phyloP scores from a whole-genome alignment of 2,888 invertebrate species.

The Macrosoma leucophasiata region DNA sequence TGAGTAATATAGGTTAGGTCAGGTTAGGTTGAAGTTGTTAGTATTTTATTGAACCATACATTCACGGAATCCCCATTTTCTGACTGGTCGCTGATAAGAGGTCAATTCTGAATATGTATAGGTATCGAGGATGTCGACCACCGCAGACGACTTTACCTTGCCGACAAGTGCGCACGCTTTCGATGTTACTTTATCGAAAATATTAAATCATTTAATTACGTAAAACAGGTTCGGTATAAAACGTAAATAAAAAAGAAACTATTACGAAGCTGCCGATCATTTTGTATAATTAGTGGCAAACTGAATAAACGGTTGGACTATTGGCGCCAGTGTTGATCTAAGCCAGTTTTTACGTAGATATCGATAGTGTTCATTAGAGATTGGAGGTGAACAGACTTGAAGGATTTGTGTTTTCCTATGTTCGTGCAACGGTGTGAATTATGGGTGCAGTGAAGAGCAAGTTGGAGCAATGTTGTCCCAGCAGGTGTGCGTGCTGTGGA shows the following conservation, averaged over 20 bases:
- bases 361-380: conserved; percentile 38
- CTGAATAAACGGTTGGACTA: conserved; percentile 34
- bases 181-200: conserved; percentile 20
- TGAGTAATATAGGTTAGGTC: too few species aligned
- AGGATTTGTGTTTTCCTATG: conserved; percentile 18
- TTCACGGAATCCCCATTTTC: conserved; percentile 24
- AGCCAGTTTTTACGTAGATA: conserved; percentile 34
- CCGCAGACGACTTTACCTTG: conserved; percentile 42
- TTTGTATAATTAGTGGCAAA: conserved; percentile 50
- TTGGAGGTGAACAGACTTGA: conserved; percentile 15
- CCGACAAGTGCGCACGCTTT: conserved; percentile 46
- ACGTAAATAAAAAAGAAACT: conserved; percentile 26
- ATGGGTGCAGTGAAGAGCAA: conserved; percentile 63
- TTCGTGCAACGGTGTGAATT: conserved; percentile 12
- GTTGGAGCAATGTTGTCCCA: conserved; percentile 38
- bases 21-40: conserved; percentile 21
- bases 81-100: conserved; percentile 48
- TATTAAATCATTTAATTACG: too few species aligned
- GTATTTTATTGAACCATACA: conserved; percentile 15
- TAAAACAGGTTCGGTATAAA: conserved; percentile 15
- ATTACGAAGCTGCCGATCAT: conserved; percentile 35
- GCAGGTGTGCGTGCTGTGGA: conserved; percentile 42
- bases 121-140: conserved; percentile 28
- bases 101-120: conserved; percentile 37
- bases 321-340: conserved; percentile 44